phyloP scores from a whole-genome alignment of 2,888 invertebrate genomes.

The Gasteruption jaculator region DNA sequence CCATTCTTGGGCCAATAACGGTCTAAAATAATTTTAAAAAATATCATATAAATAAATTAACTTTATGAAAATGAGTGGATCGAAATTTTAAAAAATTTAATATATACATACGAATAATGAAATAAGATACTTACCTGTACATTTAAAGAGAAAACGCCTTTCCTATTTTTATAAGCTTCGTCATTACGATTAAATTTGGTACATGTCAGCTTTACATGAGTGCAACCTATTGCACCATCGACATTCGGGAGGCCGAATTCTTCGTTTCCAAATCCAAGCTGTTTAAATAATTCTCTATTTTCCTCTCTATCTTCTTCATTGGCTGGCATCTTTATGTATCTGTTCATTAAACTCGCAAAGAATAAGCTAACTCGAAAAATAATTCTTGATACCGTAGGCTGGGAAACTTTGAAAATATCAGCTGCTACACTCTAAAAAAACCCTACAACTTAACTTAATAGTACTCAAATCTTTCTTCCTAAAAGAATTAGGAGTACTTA shows the following conservation, averaged over 20 bases:
- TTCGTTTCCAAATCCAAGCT: constrained; percentile 17
- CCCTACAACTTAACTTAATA: too few species aligned
- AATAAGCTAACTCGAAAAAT: constrained; percentile 17
- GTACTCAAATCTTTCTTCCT: too few species aligned
- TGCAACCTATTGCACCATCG: constrained; percentile 22
- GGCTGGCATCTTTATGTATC: constrained; percentile 19
- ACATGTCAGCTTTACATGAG: constrained; percentile 14
- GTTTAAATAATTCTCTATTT: constrained; percentile 15
- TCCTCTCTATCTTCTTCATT: constrained; percentile 10
- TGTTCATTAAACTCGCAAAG: constrained; percentile 16
- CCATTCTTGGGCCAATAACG: not conserved
- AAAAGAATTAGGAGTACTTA: too few species aligned
- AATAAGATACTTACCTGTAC: constrained; percentile 22
- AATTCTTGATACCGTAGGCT: constrained; percentile 19
- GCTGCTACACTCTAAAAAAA: too few species aligned
- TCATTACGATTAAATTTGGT: constrained; percentile 19
- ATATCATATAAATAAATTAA: too few species aligned
- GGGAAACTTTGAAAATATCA: constrained; percentile 14
- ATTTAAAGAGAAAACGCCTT: constrained; percentile 23
- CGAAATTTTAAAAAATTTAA: too few species aligned
- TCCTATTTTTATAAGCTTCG: constrained; percentile 20
- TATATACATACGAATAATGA: too few species aligned
- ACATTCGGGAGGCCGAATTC: constrained; percentile 19
- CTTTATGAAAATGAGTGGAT: too few species aligned
- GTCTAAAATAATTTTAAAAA: not conserved